Evolutionary conservation across 2,888 invertebrate genomes (phyloP).

Genomic region (Phortica okadai): DNA sequence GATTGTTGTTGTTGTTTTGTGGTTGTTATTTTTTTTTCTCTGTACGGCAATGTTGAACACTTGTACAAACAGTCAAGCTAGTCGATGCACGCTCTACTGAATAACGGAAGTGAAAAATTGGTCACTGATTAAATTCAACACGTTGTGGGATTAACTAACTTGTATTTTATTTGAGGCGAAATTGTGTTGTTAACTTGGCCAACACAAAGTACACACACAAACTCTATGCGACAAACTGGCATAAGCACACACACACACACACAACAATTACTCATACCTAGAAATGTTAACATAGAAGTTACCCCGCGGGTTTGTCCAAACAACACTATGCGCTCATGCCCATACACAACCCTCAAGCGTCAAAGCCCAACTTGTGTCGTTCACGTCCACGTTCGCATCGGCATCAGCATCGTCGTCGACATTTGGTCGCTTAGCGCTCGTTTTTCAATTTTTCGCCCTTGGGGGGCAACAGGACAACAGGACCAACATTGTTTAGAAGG

Average conservation of each 20-base stretch:
- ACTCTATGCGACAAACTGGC: background rate
- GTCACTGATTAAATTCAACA: slow-evolving; percentile 70
- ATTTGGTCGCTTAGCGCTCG: background rate
- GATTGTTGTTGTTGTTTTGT: no score
- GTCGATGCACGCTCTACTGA: slow-evolving; percentile 32
- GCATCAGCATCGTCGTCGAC: background rate
- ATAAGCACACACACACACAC: background rate
- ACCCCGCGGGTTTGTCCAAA: background rate
- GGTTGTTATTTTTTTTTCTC: no score
- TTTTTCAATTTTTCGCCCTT: slow-evolving; percentile 20
- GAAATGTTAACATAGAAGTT: background rate
- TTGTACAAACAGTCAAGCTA: background rate
- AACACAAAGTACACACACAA: slow-evolving; percentile 36
- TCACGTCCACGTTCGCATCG: background rate
- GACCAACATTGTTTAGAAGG: no score
- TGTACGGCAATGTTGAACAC: no score
- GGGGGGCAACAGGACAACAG: background rate
- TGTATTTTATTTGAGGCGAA: slow-evolving; percentile 68
- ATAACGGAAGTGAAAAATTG: slow-evolving; percentile 61
- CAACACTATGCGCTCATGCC: background rate
- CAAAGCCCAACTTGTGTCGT: background rate
- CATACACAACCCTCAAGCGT: background rate
- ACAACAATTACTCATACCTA: slow-evolving; percentile 2
- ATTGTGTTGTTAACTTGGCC: slow-evolving; percentile 66
- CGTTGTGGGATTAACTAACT: slow-evolving; percentile 69